These are phyloP conservation scores for Cheumatopsyche charites DNA, from an alignment of 1,140 invertebrate species.

Conservation along the genomic window DNA sequence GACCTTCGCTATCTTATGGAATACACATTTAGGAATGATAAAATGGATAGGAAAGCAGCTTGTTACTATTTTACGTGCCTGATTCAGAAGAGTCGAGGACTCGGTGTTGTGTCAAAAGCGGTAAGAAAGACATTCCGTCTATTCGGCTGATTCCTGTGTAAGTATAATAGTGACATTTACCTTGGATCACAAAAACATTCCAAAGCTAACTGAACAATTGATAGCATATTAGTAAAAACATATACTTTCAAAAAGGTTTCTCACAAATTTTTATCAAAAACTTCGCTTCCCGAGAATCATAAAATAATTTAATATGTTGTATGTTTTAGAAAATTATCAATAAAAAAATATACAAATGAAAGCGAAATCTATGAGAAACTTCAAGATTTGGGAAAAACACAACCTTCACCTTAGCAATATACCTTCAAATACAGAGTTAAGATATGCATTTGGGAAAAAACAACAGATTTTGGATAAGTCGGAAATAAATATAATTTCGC, in stretches of 20 bases:
- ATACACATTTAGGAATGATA: constrained; percentile 23
- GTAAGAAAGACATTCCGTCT: constrained; percentile 45
- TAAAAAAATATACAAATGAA: neutral
- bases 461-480: too few relatives aligned
- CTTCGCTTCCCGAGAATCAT: neutral
- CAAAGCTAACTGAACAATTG: constrained; percentile 33
- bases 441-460: too few relatives aligned
- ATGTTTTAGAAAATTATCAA: too few relatives aligned
- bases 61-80: constrained; percentile 49
- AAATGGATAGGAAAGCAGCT: constrained; percentile 9
- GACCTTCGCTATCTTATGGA: constrained; percentile 15
- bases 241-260: constrained; percentile 22
- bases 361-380: neutral
- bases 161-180: constrained; percentile 46
- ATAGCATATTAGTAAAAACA: constrained; percentile 36
- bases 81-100: constrained; percentile 46
- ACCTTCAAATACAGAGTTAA: neutral
- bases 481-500: too few relatives aligned
- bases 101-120: constrained; percentile 47
- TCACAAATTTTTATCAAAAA: neutral
- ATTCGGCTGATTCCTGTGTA: constrained; percentile 48
- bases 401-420: constrained; percentile 23
- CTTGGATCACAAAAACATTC: constrained; percentile 45
- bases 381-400: constrained; percentile 11
- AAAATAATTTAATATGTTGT: neutral